phyloP scores from a whole-genome alignment of 2,797 vertebrate genomes.

The Pogonophryne albipinna region DNA sequence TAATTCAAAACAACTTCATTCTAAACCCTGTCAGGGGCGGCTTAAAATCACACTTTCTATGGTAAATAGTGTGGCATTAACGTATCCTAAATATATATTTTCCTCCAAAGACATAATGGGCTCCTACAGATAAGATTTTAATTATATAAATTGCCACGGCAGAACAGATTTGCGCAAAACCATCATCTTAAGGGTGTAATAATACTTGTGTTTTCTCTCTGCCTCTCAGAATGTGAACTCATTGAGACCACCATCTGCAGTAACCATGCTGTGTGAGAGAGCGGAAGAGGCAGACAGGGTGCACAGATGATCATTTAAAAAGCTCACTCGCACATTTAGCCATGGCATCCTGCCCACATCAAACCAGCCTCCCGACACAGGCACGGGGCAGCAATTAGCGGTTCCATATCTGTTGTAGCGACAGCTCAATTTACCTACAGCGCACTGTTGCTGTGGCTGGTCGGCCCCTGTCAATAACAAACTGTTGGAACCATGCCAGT shows the following conservation, averaged over 20 bases:
- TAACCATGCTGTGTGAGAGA: conserved; percentile 48
- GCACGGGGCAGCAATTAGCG: conserved; percentile 64
- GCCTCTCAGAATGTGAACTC: conserved; percentile 33
- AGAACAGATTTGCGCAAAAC: conserved; percentile 19
- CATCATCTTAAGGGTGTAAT: conserved; percentile 44
- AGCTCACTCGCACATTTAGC: conserved; percentile 67
- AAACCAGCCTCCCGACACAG: conserved; percentile 39
- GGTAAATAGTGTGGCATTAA: conserved; percentile 21
- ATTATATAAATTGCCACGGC: conserved; percentile 19
- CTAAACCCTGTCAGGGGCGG: conserved; percentile 1
- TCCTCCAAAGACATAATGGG: conserved; percentile 10
- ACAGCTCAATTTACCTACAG: conserved; percentile 60
- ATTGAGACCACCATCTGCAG: conserved; percentile 36
- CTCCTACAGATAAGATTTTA: conserved; percentile 22
- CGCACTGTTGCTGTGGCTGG: conserved; percentile 24
- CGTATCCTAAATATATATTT: conserved; percentile 24
- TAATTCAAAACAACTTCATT: conserved; percentile 9
- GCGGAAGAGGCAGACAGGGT: conserved; percentile 45
- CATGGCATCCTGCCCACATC: conserved; percentile 66
- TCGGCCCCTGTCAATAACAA: conserved; percentile 72
- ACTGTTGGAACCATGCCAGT: conserved; percentile 66
- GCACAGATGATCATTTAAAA: conserved; percentile 68
- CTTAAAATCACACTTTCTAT: neutral
- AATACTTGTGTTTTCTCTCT: conserved; percentile 49
- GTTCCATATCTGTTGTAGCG: conserved; percentile 42